These are phyloP conservation scores for Gavia stellata DNA, from an alignment of 2,113 vertebrate species.

Conservation along the genomic window DNA sequence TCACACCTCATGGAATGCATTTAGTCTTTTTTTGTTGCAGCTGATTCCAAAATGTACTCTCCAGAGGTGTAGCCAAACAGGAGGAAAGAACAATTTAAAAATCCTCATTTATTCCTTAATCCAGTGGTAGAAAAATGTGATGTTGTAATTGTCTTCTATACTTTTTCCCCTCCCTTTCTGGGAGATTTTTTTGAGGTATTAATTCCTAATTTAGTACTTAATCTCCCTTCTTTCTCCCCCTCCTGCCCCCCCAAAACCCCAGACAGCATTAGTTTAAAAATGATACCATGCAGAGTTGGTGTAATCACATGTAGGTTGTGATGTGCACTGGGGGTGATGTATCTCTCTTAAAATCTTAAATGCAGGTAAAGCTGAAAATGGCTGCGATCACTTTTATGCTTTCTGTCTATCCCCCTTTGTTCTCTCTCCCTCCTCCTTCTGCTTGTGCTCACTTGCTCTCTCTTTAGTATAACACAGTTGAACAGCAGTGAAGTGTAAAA, in stretches of 20 bases:
- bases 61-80: not conserved
- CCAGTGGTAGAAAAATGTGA: not conserved
- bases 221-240: not conserved
- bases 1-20: not conserved
- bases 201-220: not conserved
- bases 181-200: not conserved
- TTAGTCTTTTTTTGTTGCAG: not conserved
- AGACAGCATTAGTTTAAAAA: not conserved
- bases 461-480: slow-evolving; percentile 54
- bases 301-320: not conserved
- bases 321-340: not conserved
- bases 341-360: not conserved
- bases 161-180: not conserved
- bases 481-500: slow-evolving; percentile 69
- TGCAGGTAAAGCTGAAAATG: not conserved
- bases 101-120: not conserved
- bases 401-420: not conserved
- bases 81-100: not conserved
- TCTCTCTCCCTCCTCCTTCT: not conserved
- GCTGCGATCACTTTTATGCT: not conserved
- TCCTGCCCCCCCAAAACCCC: accelerated
- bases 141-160: not conserved
- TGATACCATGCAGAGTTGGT: not conserved
- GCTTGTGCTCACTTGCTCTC: slow-evolving; percentile 44
- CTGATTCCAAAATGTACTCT: not conserved